Evolutionary conservation across 2,888 invertebrate genomes (phyloP).

Genomic region (Rhagium mordax): DNA sequence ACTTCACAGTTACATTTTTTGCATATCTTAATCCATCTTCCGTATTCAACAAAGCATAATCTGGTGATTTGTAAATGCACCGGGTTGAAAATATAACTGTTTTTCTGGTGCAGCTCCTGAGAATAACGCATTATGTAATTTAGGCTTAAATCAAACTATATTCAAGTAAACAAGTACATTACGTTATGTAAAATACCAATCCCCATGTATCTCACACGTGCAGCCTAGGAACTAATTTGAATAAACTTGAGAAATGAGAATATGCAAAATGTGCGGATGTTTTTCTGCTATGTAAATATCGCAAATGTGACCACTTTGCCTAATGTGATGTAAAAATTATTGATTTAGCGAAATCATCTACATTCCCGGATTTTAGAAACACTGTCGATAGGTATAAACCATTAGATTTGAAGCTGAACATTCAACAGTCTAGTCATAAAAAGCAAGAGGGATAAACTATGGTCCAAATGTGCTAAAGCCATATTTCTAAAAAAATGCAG

Average conservation of each 20-base stretch:
- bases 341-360: not conserved
- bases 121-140: no score
- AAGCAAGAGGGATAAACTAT: no score
- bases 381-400: no score
- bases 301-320: not conserved
- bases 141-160: not conserved
- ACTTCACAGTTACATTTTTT: not conserved
- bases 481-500: no score
- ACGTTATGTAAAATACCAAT: not conserved
- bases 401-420: no score
- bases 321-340: not conserved
- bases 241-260: not conserved
- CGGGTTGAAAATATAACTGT: not conserved
- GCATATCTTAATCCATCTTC: not conserved
- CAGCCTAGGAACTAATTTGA: slow-evolving; percentile 8
- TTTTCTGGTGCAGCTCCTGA: no score
- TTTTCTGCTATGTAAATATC: not conserved
- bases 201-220: slow-evolving; percentile 13
- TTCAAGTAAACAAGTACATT: not conserved
- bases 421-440: no score
- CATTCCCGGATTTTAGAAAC: not conserved
- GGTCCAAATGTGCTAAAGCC: no score
- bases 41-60: not conserved
- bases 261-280: not conserved
- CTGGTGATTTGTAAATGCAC: not conserved